Evolutionary conservation across 2,797 vertebrate species (phyloP).

Genomic region (Rhincodon typus): DNA sequence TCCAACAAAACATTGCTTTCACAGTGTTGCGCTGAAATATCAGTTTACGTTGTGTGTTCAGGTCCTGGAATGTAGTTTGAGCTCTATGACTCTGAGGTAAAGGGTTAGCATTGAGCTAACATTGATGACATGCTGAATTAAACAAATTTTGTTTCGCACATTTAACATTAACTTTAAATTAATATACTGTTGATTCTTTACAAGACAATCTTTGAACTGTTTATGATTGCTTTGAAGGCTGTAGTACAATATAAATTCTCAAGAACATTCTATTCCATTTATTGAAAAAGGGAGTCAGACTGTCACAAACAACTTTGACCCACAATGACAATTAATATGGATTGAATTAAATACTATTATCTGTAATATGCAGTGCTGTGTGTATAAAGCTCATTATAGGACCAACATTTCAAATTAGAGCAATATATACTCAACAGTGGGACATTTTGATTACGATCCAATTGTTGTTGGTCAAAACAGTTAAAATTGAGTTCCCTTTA

Average conservation of each 20-base stretch:
- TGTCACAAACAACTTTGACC: background rate
- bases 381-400: background rate
- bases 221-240: background rate
- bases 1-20: background rate
- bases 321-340: background rate
- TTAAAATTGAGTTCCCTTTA: background rate
- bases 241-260: background rate
- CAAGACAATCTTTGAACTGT: background rate
- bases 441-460: background rate
- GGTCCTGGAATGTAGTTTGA: background rate
- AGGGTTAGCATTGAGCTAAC: background rate
- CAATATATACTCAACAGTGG: background rate
- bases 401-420: background rate
- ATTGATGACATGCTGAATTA: background rate
- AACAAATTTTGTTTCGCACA: background rate
- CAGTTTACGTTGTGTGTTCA: background rate
- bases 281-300: conserved; percentile 1
- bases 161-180: background rate
- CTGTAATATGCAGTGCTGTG: background rate
- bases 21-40: background rate
- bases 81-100: background rate
- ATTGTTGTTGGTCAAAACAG: background rate
- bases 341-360: background rate
- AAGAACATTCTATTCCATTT: background rate
- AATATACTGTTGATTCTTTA: background rate